These are phyloP conservation scores for Cisticola juncidis DNA, from an alignment of 2,113 vertebrate genomes.

Conservation along the genomic window DNA sequence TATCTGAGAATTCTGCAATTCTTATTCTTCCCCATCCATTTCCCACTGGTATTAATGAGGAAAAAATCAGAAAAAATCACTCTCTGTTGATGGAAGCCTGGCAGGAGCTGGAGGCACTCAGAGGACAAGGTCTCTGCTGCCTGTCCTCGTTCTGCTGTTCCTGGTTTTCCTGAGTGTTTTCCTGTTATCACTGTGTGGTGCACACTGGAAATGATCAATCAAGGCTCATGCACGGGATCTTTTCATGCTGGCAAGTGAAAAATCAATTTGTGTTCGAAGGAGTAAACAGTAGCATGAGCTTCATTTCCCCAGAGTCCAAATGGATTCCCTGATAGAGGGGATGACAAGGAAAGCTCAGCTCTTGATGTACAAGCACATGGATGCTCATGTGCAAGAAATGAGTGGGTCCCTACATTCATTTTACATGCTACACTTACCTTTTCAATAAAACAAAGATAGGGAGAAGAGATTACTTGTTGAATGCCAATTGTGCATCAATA, in stretches of 20 bases:
- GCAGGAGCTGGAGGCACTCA: not conserved
- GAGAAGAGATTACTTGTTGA: conserved; percentile 7
- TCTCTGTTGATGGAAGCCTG: not conserved
- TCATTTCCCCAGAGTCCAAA: conserved; percentile 30
- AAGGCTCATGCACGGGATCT: conserved; percentile 13
- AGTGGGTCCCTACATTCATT: not conserved
- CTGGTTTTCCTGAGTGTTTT: conserved; percentile 12
- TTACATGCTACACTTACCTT: conserved; percentile 6
- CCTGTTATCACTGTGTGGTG: not conserved
- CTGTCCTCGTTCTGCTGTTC: not conserved
- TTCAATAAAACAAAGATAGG: not conserved
- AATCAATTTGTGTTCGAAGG: conserved; percentile 48
- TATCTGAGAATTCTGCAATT: not conserved
- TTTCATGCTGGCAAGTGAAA: conserved; percentile 49
- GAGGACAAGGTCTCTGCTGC: not conserved
- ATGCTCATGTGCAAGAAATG: not conserved
- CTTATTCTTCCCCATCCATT: not conserved
- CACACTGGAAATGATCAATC: conserved; percentile 37
- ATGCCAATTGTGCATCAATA: not conserved
- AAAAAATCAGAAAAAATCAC: not conserved
- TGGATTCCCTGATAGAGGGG: conserved; percentile 14
- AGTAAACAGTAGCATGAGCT: conserved; percentile 28
- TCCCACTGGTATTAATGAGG: not conserved
- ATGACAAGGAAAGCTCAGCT: not conserved
- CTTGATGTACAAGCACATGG: not conserved